A percentile compares a stretch with the other conserved stretches of the same genome.
phyloP scores from a whole-genome alignment of 2,113 vertebrate species.

The Furnarius figulus region DNA sequence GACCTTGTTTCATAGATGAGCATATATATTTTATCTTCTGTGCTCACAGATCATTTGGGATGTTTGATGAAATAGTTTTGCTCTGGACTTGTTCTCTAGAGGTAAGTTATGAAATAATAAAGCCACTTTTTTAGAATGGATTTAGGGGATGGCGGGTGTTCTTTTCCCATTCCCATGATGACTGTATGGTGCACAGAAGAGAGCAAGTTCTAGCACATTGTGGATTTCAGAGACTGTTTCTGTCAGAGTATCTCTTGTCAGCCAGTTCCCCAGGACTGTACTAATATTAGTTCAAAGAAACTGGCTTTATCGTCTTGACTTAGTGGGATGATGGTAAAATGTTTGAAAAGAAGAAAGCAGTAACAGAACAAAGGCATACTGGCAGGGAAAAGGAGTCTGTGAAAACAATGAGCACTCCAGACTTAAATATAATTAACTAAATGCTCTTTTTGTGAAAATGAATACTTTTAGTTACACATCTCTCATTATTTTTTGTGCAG shows the following conservation, averaged over 20 bases:
- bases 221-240: background rate
- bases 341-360: slow-evolving; percentile 16
- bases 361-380: slow-evolving; percentile 8
- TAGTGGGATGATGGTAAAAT: slow-evolving; percentile 14
- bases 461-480: background rate
- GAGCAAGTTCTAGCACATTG: background rate
- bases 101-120: background rate
- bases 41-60: background rate
- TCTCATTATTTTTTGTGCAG: background rate
- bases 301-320: background rate
- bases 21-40: background rate
- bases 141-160: background rate
- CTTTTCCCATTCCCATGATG: background rate
- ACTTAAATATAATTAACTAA: background rate
- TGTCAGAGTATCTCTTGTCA: background rate
- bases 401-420: slow-evolving; percentile 13
- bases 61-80: background rate
- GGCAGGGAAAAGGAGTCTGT: background rate
- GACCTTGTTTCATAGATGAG: background rate
- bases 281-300: slow-evolving; percentile 46
- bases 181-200: background rate
- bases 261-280: background rate
- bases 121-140: background rate
- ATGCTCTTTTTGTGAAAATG: background rate
- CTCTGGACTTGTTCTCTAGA: background rate